phyloP scores from a whole-genome alignment of 37 sponge, comb jelly and placozoan genomes.

The Halichondria panicea region DNA sequence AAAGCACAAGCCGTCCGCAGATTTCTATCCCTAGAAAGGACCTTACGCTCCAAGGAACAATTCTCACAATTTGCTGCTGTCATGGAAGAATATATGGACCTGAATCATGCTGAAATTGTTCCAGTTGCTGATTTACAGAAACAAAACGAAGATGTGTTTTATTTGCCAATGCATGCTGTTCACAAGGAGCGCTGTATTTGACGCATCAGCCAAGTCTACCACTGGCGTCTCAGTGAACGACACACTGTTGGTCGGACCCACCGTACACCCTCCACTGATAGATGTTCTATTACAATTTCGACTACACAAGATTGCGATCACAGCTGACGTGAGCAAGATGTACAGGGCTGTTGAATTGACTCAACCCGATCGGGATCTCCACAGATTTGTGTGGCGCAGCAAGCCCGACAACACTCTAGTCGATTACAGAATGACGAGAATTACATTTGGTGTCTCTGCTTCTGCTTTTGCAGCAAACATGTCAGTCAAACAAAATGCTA shows the following conservation, averaged over 20 bases:
- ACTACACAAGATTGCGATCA: conserved; percentile 31
- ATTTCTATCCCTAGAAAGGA: no score
- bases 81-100: no score
- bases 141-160: no score
- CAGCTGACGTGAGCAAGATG: conserved; percentile 49
- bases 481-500: conserved; percentile 36
- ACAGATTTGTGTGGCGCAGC: conserved; percentile 34
- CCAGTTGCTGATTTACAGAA: no score
- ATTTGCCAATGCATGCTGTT: no score
- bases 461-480: conserved; percentile 48
- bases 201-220: conserved; percentile 51
- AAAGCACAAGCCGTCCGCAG: no score
- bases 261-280: conserved; percentile 31
- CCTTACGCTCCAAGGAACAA: no score
- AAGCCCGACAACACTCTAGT: background rate
- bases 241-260: conserved; percentile 38
- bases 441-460: conserved; percentile 36
- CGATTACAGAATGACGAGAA: conserved; percentile 39
- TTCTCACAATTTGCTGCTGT: no score
- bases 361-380: conserved; percentile 31
- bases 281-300: conserved; percentile 47
- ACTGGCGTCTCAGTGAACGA: conserved; percentile 56
- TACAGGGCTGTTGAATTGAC: conserved; percentile 34
- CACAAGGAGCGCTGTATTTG: conserved; percentile 60
- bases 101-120: no score